Evolutionary conservation across 2,113 vertebrate genomes (phyloP), one percentile per base, ranked within the genome.

Genomic region (Paracanthobrama guichenoti): DNA sequence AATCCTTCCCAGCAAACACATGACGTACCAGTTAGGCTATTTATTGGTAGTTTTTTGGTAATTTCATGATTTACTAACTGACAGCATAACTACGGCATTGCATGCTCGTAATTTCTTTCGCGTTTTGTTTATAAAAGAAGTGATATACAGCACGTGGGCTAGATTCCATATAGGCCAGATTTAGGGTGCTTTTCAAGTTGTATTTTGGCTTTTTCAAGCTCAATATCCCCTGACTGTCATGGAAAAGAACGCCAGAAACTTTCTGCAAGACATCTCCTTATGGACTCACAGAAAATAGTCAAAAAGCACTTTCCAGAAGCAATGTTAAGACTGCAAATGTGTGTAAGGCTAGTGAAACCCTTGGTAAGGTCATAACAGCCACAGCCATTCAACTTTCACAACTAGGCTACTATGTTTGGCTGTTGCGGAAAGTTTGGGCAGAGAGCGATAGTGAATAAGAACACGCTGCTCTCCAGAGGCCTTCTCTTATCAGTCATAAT

Each of bases 391-490:
- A 3, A 20, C 77, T 79, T 46, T 46, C 13, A 46, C 4, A 79
- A 42, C n/a, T 35, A 35, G 35, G 35, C 35, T 11, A 1, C 22
- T 77, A 22, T 1, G n/a, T 64, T 46, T 62, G 22, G 0, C 13
- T 44, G 76, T 10, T 28, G 77, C 4, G 26, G 46, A 71, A 67
- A 31, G 24, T 67, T 82, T 82, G 80, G 31, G 12, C 80, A 39
- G 80, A 26, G 73, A n/a, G 60, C 14, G 26, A 85, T 85, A 60
- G 55, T 3, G 42, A 64, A 50, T 18, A n/a, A 53, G 76, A 75
- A 67, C 76, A 67, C 53, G 35, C 76, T 60, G 64, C 64, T 44
- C 31, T 57, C 31, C 12, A 59, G 73, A 35, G 75, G 64, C 55
- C 72, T 48, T 39, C 60, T 9, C 75, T 79, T 72, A 81, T 74